Conservation (phyloP, 1,140 invertebrate species). For the Panagrolaimus sp. region DNA sequence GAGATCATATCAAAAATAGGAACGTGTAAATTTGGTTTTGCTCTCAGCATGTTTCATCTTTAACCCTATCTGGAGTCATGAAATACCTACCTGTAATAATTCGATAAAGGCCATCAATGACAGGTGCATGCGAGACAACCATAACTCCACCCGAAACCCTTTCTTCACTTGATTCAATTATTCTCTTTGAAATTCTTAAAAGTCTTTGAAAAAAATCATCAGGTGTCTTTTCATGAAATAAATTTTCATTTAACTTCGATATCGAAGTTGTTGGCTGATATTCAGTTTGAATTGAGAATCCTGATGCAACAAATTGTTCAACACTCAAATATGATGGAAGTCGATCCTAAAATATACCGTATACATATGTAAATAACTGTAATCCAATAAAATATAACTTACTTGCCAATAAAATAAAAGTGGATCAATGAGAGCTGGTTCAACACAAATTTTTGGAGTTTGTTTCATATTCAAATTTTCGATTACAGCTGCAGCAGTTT, state of each 20-base stretch:
- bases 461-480: slow-evolving; percentile 22
- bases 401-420: slow-evolving; percentile 37
- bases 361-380: too few relatives aligned
- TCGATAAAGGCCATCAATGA: slow-evolving; percentile 31
- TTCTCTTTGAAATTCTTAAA: slow-evolving; percentile 23
- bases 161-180: slow-evolving; percentile 27
- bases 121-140: slow-evolving; percentile 34
- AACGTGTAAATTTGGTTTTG: too few relatives aligned
- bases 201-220: slow-evolving; percentile 28
- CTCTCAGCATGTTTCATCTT: too few relatives aligned
- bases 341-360: not conserved
- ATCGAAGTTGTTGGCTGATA: slow-evolving; percentile 27
- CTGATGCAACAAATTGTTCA: slow-evolving; percentile 19
- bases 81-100: slow-evolving; percentile 23
- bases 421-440: slow-evolving; percentile 33
- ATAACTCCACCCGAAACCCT: slow-evolving; percentile 24
- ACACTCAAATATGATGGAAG: slow-evolving; percentile 23
- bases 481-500: slow-evolving; percentile 20
- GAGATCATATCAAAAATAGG: too few relatives aligned
- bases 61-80: too few relatives aligned
- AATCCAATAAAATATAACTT: not conserved
- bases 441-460: slow-evolving; percentile 30
- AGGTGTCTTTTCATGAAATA: slow-evolving; percentile 34
- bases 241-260: slow-evolving; percentile 23
- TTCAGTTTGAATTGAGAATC: slow-evolving; percentile 26